Evolutionary conservation across 2,797 vertebrate species (phyloP).

Genomic region (Anableps anableps): DNA sequence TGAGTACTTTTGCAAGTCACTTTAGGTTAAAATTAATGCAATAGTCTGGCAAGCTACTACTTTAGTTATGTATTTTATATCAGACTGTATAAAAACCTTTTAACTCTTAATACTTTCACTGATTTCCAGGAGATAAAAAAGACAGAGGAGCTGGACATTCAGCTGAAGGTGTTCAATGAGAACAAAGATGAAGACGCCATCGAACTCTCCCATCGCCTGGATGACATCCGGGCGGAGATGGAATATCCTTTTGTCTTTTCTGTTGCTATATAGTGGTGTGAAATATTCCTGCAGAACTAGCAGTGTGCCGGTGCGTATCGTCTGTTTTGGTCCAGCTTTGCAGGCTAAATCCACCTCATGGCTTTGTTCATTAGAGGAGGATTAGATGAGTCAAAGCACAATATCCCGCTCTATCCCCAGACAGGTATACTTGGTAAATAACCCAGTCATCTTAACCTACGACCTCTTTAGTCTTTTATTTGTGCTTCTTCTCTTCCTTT

Average conservation of each 20-base stretch:
- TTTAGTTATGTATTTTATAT: not conserved
- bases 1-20: not conserved
- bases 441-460: constrained; percentile 54
- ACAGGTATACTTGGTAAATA: constrained; percentile 68
- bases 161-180: constrained; percentile 98
- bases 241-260: constrained; percentile 94
- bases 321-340: constrained; percentile 63
- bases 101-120: constrained; percentile 6
- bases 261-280: constrained; percentile 48
- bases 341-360: constrained; percentile 60
- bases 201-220: constrained; percentile 94
- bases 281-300: constrained; percentile 22
- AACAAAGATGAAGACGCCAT: constrained; percentile 97
- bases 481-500: constrained; percentile 28
- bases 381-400: constrained; percentile 71
- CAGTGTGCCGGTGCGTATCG: constrained; percentile 34
- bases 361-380: constrained; percentile 75
- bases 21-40: not conserved
- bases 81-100: constrained; percentile 3
- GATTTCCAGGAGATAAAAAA: constrained; percentile 90
- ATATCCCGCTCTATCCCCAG: constrained; percentile 63
- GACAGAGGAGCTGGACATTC: constrained; percentile 97
- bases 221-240: constrained; percentile 96
- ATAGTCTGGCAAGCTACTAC: not conserved
- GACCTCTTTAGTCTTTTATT: constrained; percentile 34